These are phyloP conservation scores for Dicranocentrus wangi DNA, from an alignment of 2,888 invertebrate genomes.

Conservation along the genomic window DNA sequence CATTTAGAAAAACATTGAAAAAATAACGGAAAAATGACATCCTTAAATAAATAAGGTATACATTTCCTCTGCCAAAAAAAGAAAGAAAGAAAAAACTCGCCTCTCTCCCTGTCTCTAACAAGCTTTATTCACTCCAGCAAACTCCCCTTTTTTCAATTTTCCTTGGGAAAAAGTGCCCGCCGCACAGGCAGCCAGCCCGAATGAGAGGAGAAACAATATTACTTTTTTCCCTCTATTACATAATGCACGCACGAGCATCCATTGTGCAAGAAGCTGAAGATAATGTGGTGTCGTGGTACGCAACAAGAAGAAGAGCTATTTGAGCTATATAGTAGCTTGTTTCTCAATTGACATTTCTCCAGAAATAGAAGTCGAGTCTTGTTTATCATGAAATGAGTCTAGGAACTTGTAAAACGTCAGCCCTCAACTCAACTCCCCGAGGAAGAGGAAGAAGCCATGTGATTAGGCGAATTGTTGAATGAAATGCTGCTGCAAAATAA, in stretches of 20 bases:
- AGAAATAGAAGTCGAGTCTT: slow-evolving; percentile 48
- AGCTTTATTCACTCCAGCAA: slow-evolving; percentile 5
- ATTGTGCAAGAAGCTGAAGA: slow-evolving; percentile 16
- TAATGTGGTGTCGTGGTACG: not conserved
- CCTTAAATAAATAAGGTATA: no score
- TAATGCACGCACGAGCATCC: slow-evolving; percentile 47
- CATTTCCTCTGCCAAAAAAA: no score
- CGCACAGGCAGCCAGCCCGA: no score
- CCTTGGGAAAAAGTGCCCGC: not conserved
- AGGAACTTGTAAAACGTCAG: slow-evolving; percentile 27
- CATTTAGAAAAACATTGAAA: slow-evolving; percentile 17
- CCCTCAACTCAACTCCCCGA: slow-evolving; percentile 32
- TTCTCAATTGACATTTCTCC: slow-evolving; percentile 52
- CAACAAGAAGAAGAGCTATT: not conserved
- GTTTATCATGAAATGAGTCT: slow-evolving; percentile 41
- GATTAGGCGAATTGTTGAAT: slow-evolving; percentile 47
- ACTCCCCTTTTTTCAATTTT: slow-evolving; percentile 26
- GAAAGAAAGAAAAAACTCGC: slow-evolving; percentile 34
- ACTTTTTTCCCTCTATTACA: slow-evolving; percentile 22
- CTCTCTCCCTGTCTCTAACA: no score
- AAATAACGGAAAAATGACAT: slow-evolving; percentile 26
- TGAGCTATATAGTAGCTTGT: no score
- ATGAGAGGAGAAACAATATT: no score
- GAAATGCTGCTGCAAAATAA: slow-evolving; percentile 3
- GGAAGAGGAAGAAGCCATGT: slow-evolving; percentile 44